A percentile compares a stretch with the other conserved stretches of the same genome.
Evolutionary conservation across 2,113 vertebrate species (phyloP).

Genomic region (Xiphorhynchus elegans): DNA sequence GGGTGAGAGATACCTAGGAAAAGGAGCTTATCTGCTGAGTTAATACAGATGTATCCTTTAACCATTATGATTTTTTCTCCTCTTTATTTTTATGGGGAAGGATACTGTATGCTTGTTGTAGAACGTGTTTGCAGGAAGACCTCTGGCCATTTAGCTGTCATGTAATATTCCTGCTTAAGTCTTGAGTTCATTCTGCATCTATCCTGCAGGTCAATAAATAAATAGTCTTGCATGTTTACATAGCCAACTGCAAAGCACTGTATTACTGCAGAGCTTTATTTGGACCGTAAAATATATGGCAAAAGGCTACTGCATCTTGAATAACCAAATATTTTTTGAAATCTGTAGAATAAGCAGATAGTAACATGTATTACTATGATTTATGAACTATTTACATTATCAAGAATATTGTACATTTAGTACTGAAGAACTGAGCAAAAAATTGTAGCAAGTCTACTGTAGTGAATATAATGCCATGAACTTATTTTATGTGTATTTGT

Average conservation of each 20-base stretch:
- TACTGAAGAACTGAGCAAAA: not conserved
- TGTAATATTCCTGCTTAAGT: not conserved
- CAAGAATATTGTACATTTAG: not conserved
- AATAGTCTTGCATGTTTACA: not conserved
- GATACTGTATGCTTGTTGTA: not conserved
- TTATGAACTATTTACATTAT: not conserved
- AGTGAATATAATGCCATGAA: not conserved
- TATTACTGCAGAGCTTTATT: not conserved
- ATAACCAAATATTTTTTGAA: not conserved
- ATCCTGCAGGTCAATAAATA: not conserved
- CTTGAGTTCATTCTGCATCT: not conserved
- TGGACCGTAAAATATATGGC: not conserved
- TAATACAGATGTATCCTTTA: not conserved
- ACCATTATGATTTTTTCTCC: not conserved
- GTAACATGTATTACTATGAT: not conserved
- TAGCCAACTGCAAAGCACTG: not conserved
- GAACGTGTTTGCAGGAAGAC: not conserved
- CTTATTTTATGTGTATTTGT: not conserved
- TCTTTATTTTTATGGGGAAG: not conserved
- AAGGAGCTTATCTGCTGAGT: not conserved
- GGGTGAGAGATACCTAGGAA: not conserved
- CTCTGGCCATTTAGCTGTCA: not conserved
- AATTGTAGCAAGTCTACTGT: not conserved
- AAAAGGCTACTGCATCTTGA: not conserved
- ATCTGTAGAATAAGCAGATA: not conserved